phyloP scores from a whole-genome alignment of 2,888 invertebrate genomes.

The Caenorhabditis sp. region DNA sequence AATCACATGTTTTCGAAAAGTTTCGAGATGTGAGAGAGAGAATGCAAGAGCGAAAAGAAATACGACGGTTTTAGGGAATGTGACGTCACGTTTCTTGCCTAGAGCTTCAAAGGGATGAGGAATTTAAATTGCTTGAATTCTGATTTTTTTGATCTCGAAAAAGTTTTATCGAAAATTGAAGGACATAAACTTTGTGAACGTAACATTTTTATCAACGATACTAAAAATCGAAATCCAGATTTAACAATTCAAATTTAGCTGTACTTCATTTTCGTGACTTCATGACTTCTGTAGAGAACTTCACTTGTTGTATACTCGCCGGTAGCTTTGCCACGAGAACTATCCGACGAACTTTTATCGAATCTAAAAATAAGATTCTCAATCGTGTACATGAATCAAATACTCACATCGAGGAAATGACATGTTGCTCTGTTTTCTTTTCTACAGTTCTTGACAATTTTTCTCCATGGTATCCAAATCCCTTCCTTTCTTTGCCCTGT shows the following conservation, averaged over 20 bases:
- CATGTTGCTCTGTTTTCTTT: slow-evolving; percentile 20
- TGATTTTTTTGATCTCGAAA: too few relatives aligned
- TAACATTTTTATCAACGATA: too few relatives aligned
- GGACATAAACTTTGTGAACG: too few relatives aligned
- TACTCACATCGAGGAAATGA: slow-evolving; percentile 43
- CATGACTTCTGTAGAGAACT: slow-evolving; percentile 26
- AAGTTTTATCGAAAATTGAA: too few relatives aligned
- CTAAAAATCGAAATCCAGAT: too few relatives aligned
- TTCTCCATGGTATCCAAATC: slow-evolving; percentile 59
- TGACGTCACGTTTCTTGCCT: too few relatives aligned
- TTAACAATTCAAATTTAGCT: too few relatives aligned
- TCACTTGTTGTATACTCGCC: slow-evolving; percentile 11
- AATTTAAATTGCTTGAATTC: not conserved
- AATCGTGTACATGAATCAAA: not conserved
- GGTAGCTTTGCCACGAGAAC: not conserved
- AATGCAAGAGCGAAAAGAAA: not conserved
- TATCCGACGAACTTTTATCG: slow-evolving; percentile 1
- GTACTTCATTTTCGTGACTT: slow-evolving; percentile 41
- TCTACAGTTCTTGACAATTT: slow-evolving; percentile 39
- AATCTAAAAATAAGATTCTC: slow-evolving; percentile 24
- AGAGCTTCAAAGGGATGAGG: not conserved
- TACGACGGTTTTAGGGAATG: too few relatives aligned
- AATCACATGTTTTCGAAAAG: slow-evolving; percentile 18
- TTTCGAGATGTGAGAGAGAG: slow-evolving; percentile 10
- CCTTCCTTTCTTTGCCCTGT: slow-evolving; percentile 37